phyloP scores from a whole-genome alignment of 2,113 vertebrate genomes.

The Tupaia tana region DNA sequence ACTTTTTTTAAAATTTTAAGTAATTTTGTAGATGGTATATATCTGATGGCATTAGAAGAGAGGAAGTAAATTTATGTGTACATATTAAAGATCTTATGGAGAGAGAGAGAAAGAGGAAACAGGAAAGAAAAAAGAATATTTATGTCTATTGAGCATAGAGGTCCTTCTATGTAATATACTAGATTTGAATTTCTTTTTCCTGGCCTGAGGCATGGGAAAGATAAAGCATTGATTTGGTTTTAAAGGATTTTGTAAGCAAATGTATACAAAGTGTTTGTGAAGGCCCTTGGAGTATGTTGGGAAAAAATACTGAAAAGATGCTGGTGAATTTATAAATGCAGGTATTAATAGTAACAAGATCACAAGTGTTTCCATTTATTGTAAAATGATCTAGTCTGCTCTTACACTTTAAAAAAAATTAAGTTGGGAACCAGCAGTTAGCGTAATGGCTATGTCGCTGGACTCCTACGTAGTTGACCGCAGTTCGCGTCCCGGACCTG shows the following conservation, averaged over 20 bases:
- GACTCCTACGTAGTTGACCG: no score
- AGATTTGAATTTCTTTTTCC: conserved; percentile 60
- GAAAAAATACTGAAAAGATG: conserved; percentile 46
- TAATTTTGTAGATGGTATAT: neutral
- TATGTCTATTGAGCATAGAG: neutral
- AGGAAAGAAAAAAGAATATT: neutral
- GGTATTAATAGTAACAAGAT: conserved; percentile 48
- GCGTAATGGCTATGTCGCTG: no score
- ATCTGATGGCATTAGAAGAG: neutral
- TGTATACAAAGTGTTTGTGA: conserved; percentile 71
- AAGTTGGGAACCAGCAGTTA: no score
- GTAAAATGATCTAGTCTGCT: neutral
- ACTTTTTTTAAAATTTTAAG: conserved; percentile 51
- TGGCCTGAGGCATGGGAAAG: conserved; percentile 73
- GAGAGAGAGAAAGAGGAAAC: neutral
- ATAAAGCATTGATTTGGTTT: conserved; percentile 79
- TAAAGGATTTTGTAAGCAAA: conserved; percentile 84
- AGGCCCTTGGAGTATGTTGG: conserved; percentile 71
- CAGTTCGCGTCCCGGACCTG: no score
- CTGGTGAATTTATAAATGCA: conserved; percentile 39
- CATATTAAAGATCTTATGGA: neutral
- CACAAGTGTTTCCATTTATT: neutral
- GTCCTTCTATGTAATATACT: conserved; percentile 68
- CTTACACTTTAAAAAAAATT: neutral
- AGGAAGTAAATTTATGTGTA: neutral